Evolutionary conservation across 53 echinoderm and acorn worm genomes (phyloP).

Genomic region (Zoroaster sp.): DNA sequence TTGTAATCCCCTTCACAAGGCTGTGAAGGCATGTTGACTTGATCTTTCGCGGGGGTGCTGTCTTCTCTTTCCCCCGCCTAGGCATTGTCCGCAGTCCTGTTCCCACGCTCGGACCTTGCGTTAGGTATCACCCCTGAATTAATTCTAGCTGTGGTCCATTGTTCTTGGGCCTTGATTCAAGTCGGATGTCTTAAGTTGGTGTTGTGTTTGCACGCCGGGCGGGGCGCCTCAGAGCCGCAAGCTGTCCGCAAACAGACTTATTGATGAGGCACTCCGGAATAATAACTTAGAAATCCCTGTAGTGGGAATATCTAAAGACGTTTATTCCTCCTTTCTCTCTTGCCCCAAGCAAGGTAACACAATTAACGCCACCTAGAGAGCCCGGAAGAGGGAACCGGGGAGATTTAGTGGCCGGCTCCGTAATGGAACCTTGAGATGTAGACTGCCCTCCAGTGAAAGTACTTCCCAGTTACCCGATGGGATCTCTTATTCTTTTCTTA

Average conservation of each 20-base stretch:
- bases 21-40: conserved; percentile 15
- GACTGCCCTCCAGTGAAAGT: neutral
- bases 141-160: conserved; percentile 9
- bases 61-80: neutral
- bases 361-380: conserved; percentile 5
- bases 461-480: no score
- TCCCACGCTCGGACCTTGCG: conserved; percentile 29
- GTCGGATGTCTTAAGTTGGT: neutral
- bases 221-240: neutral
- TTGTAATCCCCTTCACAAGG: neutral
- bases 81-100: conserved; percentile 1
- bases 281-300: neutral
- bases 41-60: neutral
- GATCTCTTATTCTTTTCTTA: no score
- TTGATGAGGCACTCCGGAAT: neutral
- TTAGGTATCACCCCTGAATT: conserved; percentile 13
- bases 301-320: neutral
- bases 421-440: neutral
- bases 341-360: conserved; percentile 24
- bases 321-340: neutral
- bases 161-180: conserved; percentile 36
- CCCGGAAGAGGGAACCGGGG: neutral
- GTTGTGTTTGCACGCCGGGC: neutral
- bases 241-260: neutral
- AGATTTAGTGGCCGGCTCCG: neutral